Evolutionary conservation across 2,113 vertebrate species (phyloP).

Genomic region (Seriola rivoliana): DNA sequence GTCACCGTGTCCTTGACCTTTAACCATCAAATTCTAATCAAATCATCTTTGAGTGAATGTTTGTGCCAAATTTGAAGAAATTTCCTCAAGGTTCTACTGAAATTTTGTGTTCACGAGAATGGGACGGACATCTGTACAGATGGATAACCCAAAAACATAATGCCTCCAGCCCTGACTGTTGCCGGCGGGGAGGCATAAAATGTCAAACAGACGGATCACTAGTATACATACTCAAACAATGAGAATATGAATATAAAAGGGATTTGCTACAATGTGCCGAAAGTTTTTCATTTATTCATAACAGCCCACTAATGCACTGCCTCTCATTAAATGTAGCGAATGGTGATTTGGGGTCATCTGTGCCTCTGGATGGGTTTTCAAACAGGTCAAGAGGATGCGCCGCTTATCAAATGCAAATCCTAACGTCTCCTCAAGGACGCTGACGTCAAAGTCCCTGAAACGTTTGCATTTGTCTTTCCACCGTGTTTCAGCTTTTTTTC

Average conservation of each 20-base stretch:
- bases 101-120: too few relatives aligned
- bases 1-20: too few relatives aligned
- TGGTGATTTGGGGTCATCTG: neutral
- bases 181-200: too few relatives aligned
- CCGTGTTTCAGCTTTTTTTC: neutral
- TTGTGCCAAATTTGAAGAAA: too few relatives aligned
- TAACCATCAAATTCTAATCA: too few relatives aligned
- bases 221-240: neutral
- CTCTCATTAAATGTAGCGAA: conserved; percentile 5
- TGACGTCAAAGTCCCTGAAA: conserved; percentile 8
- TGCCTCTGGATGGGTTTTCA: neutral
- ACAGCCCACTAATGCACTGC: neutral
- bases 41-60: too few relatives aligned
- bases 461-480: neutral
- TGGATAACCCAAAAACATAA: too few relatives aligned
- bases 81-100: too few relatives aligned
- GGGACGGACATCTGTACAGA: too few relatives aligned
- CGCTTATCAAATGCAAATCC: conserved; percentile 38
- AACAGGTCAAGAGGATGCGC: conserved; percentile 21
- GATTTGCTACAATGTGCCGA: neutral
- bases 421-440: conserved; percentile 3
- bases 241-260: neutral
- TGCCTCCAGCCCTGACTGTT: too few relatives aligned
- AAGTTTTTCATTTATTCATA: conserved; percentile 1
- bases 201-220: too few relatives aligned